Conservation (phyloP, 2,113 vertebrate genomes). For the Plecotus auritus region DNA sequence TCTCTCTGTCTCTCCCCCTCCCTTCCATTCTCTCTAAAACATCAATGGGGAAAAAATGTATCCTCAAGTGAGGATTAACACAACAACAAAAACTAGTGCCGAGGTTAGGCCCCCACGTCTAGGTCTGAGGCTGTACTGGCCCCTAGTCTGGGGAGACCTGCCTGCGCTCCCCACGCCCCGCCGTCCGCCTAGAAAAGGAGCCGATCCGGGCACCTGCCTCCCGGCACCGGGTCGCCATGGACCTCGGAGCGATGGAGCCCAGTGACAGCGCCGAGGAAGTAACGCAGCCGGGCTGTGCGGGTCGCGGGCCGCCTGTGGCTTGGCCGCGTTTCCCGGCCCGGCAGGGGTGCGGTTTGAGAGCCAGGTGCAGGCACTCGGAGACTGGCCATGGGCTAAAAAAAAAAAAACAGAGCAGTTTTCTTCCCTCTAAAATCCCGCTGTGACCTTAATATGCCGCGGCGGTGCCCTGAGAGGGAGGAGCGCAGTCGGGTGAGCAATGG, state of each 20-base stretch:
- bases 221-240: too few relatives aligned
- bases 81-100: not conserved
- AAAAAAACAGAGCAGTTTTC: not conserved
- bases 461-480: not conserved
- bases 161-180: not conserved
- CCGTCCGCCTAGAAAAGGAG: not conserved
- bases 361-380: not conserved
- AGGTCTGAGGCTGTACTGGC: fast-evolving
- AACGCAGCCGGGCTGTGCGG: too few relatives aligned
- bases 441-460: not conserved
- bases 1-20: too few relatives aligned
- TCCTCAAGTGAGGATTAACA: too few relatives aligned
- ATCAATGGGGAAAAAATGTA: too few relatives aligned
- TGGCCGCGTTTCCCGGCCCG: not conserved
- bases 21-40: too few relatives aligned
- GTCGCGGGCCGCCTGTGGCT: not conserved
- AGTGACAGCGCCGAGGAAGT: not conserved
- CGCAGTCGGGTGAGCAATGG: not conserved
- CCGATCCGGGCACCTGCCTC: not conserved
- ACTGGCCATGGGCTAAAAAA: not conserved
- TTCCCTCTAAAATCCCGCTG: slow-evolving; percentile 10
- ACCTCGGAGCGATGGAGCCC: not conserved
- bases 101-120: fast-evolving
- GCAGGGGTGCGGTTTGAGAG: not conserved
- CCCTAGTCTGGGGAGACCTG: not conserved